Evolutionary conservation across 1,140 invertebrate species (phyloP).

Genomic region (Plutomurus gul): DNA sequence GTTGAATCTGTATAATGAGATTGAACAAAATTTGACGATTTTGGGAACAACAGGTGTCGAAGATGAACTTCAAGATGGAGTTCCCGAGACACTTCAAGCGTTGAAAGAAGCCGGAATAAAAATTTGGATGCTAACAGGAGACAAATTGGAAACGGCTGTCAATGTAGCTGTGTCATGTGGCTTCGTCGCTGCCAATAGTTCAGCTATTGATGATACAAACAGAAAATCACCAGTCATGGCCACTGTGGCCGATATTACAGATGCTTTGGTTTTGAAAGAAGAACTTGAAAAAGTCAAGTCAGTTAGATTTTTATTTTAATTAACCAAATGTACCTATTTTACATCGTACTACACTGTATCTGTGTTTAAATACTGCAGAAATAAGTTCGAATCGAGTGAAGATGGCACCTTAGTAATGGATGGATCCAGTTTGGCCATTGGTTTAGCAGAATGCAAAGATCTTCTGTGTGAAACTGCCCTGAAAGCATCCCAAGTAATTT

Average conservation of each 20-base stretch:
- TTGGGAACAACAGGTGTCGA: conserved; percentile 82
- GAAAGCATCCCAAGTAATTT: conserved; percentile 70
- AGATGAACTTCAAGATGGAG: conserved; percentile 80
- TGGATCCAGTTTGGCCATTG: conserved; percentile 64
- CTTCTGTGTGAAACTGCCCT: conserved; percentile 65
- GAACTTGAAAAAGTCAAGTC: conserved; percentile 27
- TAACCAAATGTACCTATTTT: not conserved
- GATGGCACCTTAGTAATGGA: conserved; percentile 56
- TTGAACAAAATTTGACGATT: conserved; percentile 70
- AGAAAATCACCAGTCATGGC: conserved; percentile 10
- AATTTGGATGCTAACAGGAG: conserved; percentile 70
- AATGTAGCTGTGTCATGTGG: conserved; percentile 76
- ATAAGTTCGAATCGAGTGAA: not conserved
- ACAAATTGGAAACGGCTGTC: conserved; percentile 79
- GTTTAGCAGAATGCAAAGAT: conserved; percentile 60
- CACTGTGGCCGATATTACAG: conserved; percentile 62
- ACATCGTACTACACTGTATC: not conserved
- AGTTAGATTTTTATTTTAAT: conserved; percentile 68
- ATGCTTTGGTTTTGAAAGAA: not conserved
- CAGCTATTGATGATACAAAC: no score
- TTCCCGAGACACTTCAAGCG: conserved; percentile 73
- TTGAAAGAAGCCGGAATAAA: conserved; percentile 67
- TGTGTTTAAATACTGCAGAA: not conserved
- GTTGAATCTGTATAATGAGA: conserved; percentile 58
- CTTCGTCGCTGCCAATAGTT: conserved; percentile 68